Conservation (phyloP, 2,113 vertebrate genomes). For the Eulacestoma nigropectus region DNA sequence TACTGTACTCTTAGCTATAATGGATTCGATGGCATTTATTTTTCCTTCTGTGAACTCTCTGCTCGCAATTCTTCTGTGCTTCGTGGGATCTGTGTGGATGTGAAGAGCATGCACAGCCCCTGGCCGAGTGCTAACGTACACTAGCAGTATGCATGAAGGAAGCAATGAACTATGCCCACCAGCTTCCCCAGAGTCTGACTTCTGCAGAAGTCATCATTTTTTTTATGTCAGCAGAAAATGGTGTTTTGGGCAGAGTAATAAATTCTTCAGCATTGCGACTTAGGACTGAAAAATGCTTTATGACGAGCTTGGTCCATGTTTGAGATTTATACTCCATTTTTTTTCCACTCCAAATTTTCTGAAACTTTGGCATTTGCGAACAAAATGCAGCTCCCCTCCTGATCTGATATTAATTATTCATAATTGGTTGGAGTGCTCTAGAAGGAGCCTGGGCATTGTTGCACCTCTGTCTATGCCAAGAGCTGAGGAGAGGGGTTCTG, state of each 20-base stretch:
- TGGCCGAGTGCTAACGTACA: accelerated
- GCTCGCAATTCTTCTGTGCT: neutral
- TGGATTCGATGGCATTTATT: neutral
- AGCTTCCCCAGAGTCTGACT: neutral
- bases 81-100: neutral
- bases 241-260: neutral
- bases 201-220: neutral
- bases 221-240: neutral
- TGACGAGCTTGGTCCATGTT: neutral
- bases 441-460: neutral
- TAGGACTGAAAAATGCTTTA: neutral
- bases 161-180: neutral
- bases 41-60: neutral
- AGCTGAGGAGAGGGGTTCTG: neutral
- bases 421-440: neutral
- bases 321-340: neutral
- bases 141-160: neutral
- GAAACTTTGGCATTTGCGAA: neutral
- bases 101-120: neutral
- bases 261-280: neutral
- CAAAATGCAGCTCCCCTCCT: neutral
- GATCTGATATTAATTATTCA: neutral
- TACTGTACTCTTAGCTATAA: neutral
- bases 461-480: neutral
- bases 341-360: neutral